Percentiles rank a stretch among this genome's conserved stretches.
Conservation (phyloP, 2,888 invertebrate species). For the Serripes groenlandicus region DNA sequence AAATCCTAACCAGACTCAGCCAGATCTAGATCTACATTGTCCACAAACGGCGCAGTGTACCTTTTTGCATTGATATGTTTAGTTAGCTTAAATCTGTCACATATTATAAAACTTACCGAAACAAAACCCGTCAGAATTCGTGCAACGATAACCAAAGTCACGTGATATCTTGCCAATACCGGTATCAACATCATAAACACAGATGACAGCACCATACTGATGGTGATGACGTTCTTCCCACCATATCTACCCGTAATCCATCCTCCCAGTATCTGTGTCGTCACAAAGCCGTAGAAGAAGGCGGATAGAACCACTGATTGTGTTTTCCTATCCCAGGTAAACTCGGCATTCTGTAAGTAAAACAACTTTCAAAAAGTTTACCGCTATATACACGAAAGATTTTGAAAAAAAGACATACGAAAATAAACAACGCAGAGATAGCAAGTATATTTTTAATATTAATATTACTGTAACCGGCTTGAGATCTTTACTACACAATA, state of each 20-base stretch:
- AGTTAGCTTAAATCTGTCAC: too few relatives aligned
- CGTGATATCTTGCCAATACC: conserved; percentile 73
- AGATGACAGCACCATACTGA: conserved; percentile 80
- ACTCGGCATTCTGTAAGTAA: conserved; percentile 52
- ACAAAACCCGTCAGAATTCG: conserved; percentile 79
- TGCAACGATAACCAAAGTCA: conserved; percentile 72
- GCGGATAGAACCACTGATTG: conserved; percentile 72
- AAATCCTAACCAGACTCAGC: too few relatives aligned
- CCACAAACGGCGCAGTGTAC: too few relatives aligned
- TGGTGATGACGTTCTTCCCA: conserved; percentile 83
- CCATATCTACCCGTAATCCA: conserved; percentile 76
- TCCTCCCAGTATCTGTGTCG: conserved; percentile 73
- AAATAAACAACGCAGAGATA: too few relatives aligned
- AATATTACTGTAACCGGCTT: too few relatives aligned
- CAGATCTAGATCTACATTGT: too few relatives aligned
- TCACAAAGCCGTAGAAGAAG: conserved; percentile 78
- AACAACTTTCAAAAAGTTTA: too few relatives aligned
- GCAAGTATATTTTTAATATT: too few relatives aligned
- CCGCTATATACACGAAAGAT: too few relatives aligned
- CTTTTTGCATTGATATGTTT: too few relatives aligned
- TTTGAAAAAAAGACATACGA: too few relatives aligned
- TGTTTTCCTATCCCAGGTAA: conserved; percentile 73
- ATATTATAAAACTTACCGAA: conserved; percentile 66
- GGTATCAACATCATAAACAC: conserved; percentile 79
- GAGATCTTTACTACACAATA: too few relatives aligned